These are phyloP conservation scores for Stramonita haemastoma DNA, from an alignment of 2,888 invertebrate species.

Conservation along the genomic window DNA sequence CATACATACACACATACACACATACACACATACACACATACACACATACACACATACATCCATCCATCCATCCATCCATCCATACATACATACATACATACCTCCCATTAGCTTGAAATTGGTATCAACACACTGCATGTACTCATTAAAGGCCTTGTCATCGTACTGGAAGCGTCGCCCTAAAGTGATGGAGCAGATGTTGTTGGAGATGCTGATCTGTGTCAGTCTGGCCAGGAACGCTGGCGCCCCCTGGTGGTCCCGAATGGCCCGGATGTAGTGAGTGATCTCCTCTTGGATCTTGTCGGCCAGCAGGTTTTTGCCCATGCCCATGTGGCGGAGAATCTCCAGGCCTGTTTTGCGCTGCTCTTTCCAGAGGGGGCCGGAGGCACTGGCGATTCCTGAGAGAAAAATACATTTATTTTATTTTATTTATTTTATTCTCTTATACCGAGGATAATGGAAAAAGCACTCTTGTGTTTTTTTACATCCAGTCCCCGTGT, in stretches of 20 bases:
- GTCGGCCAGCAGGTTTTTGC: conserved; percentile 42
- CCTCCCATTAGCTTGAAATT: background rate
- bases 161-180: conserved; percentile 42
- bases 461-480: too few relatives aligned
- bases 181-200: conserved; percentile 40
- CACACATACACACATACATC: too few relatives aligned
- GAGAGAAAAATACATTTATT: too few relatives aligned
- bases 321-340: conserved; percentile 41
- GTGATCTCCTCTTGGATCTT: conserved; percentile 44
- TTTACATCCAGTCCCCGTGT: too few relatives aligned
- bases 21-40: too few relatives aligned
- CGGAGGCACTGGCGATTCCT: conserved; percentile 38
- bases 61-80: too few relatives aligned
- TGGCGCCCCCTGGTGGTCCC: conserved; percentile 30
- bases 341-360: conserved; percentile 37
- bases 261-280: conserved; percentile 30
- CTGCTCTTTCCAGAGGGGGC: conserved; percentile 44
- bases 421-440: too few relatives aligned
- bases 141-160: background rate
- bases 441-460: too few relatives aligned
- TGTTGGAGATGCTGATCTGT: conserved; percentile 39
- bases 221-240: conserved; percentile 20
- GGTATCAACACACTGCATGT: background rate
- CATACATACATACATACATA: background rate
- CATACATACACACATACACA: background rate